These are phyloP conservation scores for Hirtodrosophila trivittata DNA, from an alignment of 2,888 invertebrate species.

Conservation along the genomic window DNA sequence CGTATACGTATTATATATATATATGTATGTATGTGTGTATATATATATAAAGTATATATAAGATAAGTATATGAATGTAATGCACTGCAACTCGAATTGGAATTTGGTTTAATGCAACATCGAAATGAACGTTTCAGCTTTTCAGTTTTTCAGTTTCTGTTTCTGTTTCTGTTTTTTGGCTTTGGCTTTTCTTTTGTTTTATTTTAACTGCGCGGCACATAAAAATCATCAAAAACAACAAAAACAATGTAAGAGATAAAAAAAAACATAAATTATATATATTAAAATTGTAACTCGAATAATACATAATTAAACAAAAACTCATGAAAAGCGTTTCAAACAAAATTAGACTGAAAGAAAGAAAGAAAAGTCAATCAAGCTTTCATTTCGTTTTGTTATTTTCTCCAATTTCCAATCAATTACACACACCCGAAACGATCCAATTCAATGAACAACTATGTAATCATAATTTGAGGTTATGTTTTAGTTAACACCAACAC, in stretches of 20 bases:
- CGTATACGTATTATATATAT: conserved; percentile 26
- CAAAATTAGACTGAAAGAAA: conserved; percentile 25
- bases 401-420: conserved; percentile 4
- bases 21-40: conserved; percentile 25
- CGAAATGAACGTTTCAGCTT: conserved; percentile 15
- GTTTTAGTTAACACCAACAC: conserved; percentile 37
- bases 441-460: conserved; percentile 36
- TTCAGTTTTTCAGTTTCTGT: conserved; percentile 14
- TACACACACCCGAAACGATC: conserved; percentile 30
- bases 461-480: conserved; percentile 5
- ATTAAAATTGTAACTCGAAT: conserved; percentile 12
- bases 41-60: conserved; percentile 24
- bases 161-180: conserved; percentile 23
- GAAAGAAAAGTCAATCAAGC: background rate
- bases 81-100: conserved; percentile 52
- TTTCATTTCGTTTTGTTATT: conserved; percentile 3
- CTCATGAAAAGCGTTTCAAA: conserved; percentile 41
- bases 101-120: conserved; percentile 31
- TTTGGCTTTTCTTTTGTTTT: conserved; percentile 12
- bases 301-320: conserved; percentile 20
- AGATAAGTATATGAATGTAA: conserved; percentile 56
- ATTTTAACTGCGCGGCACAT: conserved; percentile 27
- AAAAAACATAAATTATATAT: conserved; percentile 6
- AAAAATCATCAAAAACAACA: conserved; percentile 33
- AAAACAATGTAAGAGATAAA: conserved; percentile 14